Base-by-base conservation (phyloP, 2,113 vertebrate genomes). In the Phalacrocorax carbo region DNA sequence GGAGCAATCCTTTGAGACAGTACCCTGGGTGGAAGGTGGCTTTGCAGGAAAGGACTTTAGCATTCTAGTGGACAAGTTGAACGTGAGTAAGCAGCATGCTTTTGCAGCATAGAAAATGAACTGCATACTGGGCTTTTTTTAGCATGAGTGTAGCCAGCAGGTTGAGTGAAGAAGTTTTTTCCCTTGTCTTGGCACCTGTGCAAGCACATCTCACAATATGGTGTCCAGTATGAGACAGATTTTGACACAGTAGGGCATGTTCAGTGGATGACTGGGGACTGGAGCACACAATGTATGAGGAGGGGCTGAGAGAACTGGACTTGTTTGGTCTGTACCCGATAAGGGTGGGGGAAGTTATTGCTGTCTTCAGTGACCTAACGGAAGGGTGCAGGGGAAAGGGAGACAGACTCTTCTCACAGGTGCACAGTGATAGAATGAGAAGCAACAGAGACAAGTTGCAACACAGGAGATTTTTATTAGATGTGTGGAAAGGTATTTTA, bases 121-220 rank as follows among this genome's bases (percentile, higher is more conserved):
- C 38, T 38, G 38, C 38, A 38, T 0, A 0, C 22, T 46, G 38
- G 54, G 13, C 1, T 36, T 48, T 49, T 79, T 36, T 38, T 65
- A 49, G 34, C 15, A 4, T 38, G 13, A 44, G 8, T 40, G 34
- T 57, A 69, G 27, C 20, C 54, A 65, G 15, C 52, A 25, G 34
- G 9, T 52, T 81, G n/a, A 46, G 55, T 42, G 49, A 69, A 86
- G 58, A 55, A 15, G 1, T 36, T 57, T 34, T 52, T 69, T 29
- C 29, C 19, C 4, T 42, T 80, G 36, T 7, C 29, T 19, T 49
- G 61, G 30, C 52, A 42, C 7, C 22, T 83, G 34, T 81, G 51
- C n/a, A n/a, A 80, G 40, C 22, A 52, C 12, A 15, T 69, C 36
- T 57, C 0, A 0, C 29, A 15, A 5, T 48, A 7, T 8, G 11